These are phyloP conservation scores for Neoniphon sammara DNA, from an alignment of 2,797 vertebrate species.

Conservation along the genomic window DNA sequence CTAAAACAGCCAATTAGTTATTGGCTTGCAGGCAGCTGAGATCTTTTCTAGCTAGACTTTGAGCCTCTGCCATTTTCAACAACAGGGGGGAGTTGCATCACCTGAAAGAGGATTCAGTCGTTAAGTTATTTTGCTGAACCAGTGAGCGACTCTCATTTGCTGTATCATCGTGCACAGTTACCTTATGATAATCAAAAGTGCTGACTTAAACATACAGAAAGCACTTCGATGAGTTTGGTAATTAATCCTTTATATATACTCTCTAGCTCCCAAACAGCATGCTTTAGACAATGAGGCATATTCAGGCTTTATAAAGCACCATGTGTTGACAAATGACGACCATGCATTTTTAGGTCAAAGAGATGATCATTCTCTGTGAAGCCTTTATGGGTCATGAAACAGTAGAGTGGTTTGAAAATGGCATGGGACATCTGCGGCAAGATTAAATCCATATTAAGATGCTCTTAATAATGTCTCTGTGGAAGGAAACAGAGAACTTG, in stretches of 20 bases:
- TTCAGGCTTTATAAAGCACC: neutral
- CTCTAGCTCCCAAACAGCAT: neutral
- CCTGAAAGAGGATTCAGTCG: slow-evolving; percentile 34
- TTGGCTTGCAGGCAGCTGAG: slow-evolving; percentile 43
- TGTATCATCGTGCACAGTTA: slow-evolving; percentile 16
- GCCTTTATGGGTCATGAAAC: neutral
- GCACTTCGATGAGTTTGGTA: neutral
- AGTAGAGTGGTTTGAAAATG: neutral
- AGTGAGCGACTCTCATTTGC: slow-evolving; percentile 5
- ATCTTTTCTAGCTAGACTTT: slow-evolving; percentile 25
- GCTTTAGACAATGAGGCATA: slow-evolving; percentile 13
- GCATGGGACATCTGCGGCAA: neutral
- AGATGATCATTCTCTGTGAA: slow-evolving; percentile 2
- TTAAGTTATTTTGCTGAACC: slow-evolving; percentile 33
- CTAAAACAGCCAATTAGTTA: slow-evolving; percentile 54
- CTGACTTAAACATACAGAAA: neutral
- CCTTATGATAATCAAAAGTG: neutral
- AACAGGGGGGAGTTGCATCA: slow-evolving; percentile 24
- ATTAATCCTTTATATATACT: neutral
- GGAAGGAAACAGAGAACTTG: neutral
- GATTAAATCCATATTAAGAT: slow-evolving; percentile 20
- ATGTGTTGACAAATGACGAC: neutral
- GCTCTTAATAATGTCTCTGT: slow-evolving; percentile 5
- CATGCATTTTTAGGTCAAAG: slow-evolving; percentile 7
- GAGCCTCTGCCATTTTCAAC: slow-evolving; percentile 36